These are phyloP conservation scores for Apocrypta bakeri DNA, from an alignment of 1,140 invertebrate genomes.

Conservation along the genomic window DNA sequence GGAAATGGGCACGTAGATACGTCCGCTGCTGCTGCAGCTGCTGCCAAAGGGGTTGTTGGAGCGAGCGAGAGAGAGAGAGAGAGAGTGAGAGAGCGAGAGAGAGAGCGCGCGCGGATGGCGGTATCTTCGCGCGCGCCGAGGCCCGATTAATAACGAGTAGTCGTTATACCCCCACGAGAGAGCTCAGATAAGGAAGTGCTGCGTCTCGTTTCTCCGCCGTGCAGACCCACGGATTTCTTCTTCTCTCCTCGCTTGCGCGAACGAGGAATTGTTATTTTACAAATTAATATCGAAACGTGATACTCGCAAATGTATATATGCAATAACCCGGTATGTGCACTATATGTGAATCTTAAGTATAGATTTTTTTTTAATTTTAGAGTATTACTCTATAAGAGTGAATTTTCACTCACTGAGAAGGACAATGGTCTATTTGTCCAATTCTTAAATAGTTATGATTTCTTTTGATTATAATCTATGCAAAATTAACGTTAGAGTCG, in stretches of 20 bases:
- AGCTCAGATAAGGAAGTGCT: constrained; percentile 37
- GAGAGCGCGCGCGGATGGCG: no score
- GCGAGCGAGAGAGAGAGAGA: background rate
- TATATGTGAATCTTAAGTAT: no score
- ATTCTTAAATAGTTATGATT: no score
- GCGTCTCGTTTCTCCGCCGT: constrained; percentile 41
- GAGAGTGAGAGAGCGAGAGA: no score
- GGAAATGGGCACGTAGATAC: constrained; percentile 66
- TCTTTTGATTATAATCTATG: no score
- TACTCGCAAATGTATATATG: constrained; percentile 2
- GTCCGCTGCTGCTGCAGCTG: constrained; percentile 23
- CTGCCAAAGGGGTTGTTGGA: constrained; percentile 37
- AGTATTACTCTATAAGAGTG: no score
- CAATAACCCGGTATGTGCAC: no score
- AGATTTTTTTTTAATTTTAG: no score
- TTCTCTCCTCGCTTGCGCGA: constrained; percentile 27
- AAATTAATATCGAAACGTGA: background rate
- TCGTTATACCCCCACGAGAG: constrained; percentile 49
- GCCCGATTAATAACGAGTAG: constrained; percentile 52
- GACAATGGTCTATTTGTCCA: no score
- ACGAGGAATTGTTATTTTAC: background rate
- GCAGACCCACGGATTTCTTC: constrained; percentile 38
- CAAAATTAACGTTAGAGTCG: no score
- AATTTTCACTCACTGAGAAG: no score
- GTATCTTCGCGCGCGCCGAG: constrained; percentile 40